A percentile compares a stretch with the other conserved stretches of the same genome.
Conservation (phyloP, 2,888 invertebrate genomes). For the Agriopis leucophaearia region DNA sequence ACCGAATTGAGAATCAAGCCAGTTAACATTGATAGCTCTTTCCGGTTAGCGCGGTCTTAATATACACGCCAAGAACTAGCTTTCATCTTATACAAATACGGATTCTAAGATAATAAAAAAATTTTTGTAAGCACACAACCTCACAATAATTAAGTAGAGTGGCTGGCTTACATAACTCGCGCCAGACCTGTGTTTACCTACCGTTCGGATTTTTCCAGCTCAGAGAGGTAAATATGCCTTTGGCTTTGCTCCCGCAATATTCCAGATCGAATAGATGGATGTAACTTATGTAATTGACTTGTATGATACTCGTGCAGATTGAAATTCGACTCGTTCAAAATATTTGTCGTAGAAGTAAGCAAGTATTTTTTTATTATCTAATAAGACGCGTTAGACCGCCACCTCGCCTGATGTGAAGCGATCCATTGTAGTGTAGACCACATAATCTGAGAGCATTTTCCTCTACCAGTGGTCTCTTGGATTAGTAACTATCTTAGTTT, state of each 20-base stretch:
- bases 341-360: not conserved
- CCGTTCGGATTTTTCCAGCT: constrained; percentile 37
- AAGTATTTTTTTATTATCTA: too few relatives aligned
- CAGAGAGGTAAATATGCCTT: constrained; percentile 48
- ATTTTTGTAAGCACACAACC: not conserved
- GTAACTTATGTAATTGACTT: constrained; percentile 36
- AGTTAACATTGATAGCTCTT: too few relatives aligned
- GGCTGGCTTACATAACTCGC: constrained; percentile 43
- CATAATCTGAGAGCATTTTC: too few relatives aligned
- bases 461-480: too few relatives aligned
- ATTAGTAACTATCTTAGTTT: too few relatives aligned
- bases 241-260: constrained; percentile 38
- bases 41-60: too few relatives aligned
- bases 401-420: too few relatives aligned
- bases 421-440: too few relatives aligned
- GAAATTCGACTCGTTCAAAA: not conserved
- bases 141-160: constrained; percentile 46
- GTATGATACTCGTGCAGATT: constrained; percentile 16
- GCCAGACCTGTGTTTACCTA: constrained; percentile 36
- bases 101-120: not conserved
- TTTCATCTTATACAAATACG: not conserved
- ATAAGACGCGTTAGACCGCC: too few relatives aligned
- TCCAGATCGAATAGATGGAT: constrained; percentile 11
- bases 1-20: too few relatives aligned
- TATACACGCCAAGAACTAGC: too few relatives aligned